Evolutionary conservation across 1,140 invertebrate species (phyloP), one percentile per base, ranked within the genome.

Genomic region (Chironomus striatipennis): DNA sequence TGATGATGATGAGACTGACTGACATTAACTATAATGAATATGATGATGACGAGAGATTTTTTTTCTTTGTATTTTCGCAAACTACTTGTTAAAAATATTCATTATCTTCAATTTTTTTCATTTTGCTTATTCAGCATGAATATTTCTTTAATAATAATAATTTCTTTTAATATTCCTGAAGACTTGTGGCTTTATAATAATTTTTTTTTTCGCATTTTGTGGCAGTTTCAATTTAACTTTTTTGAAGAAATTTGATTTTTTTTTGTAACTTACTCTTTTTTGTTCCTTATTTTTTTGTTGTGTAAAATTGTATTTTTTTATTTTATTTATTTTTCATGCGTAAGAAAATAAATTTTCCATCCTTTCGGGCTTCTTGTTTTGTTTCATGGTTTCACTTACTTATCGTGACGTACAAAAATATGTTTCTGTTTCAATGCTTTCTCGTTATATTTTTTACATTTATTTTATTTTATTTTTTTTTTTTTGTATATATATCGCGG

Each of bases 261-360:
- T 2, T n/a, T n/a, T 57, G 47, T n/a, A 57, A 57, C n/a, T 57
- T 57, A 57, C 5, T n/a, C n/a, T 47, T 47, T 47, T 15, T 10
- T 47, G 43, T 47, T 47, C 43, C 24, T 47, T 47, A 15, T 47
- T 5, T 57, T 47, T 12, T 15, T 57, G 47, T 57, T 15, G 12
- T 57, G 47, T 12, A 57, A 57, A 57, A 47, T n/a, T n/a, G n/a
- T 57, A 57, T 15, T 57, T n/a, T 57, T 57, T n/a, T 57, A 12
- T 57, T 57, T 57, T 57, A 15, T 5, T 57, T 57, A 34, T 34
- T 47, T 47, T 47, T 15, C 8, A 47, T 47, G 43, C 15, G 43
- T 47, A 47, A 47, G 43, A 47, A 57, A 57, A 57, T 57, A 57
- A 57, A 57, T 57, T 57, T 57, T 57, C 47, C n/a, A n/a, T 15